Evolutionary conservation across 2,888 invertebrate genomes (phyloP).

Genomic region (Ormyrus labotus): DNA sequence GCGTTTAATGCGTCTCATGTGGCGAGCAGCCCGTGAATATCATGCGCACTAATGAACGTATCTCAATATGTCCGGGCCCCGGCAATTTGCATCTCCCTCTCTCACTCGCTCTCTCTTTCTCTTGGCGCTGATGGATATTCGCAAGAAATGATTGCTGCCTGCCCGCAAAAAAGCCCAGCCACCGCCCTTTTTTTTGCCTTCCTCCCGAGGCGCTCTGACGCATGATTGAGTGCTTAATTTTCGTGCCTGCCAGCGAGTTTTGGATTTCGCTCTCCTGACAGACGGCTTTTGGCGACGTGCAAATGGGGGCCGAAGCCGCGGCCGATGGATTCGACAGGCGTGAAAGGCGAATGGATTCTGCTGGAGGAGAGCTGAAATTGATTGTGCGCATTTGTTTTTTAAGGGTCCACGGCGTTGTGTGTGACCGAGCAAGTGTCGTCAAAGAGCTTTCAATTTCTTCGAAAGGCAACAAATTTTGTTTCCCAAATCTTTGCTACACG

Average conservation of each 20-base stretch:
- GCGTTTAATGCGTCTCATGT: slow-evolving; percentile 60
- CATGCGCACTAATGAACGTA: slow-evolving; percentile 64
- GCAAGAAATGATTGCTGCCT: slow-evolving; percentile 27
- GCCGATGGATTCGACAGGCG: slow-evolving; percentile 1
- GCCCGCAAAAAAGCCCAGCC: background rate
- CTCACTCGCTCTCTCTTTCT: background rate
- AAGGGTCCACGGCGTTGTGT: no score
- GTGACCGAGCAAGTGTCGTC: no score
- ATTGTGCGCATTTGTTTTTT: no score
- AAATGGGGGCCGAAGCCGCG: background rate
- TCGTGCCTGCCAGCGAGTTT: slow-evolving; percentile 18
- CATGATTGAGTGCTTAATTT: slow-evolving; percentile 49
- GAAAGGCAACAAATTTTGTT: no score
- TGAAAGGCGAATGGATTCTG: background rate
- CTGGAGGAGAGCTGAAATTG: no score
- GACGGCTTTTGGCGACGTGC: background rate
- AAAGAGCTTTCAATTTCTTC: no score
- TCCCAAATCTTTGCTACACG: no score
- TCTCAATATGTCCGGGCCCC: slow-evolving; percentile 62
- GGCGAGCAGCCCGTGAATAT: slow-evolving; percentile 59
- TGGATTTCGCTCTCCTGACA: slow-evolving; percentile 13
- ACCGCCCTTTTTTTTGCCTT: slow-evolving; percentile 4
- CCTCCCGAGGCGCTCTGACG: background rate
- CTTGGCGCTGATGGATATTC: slow-evolving; percentile 8
- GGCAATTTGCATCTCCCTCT: slow-evolving; percentile 38